Evolutionary conservation across 2,797 vertebrate genomes (phyloP), one percentile per base, ranked within the genome.

Genomic region (Loris lydekkerianus): DNA sequence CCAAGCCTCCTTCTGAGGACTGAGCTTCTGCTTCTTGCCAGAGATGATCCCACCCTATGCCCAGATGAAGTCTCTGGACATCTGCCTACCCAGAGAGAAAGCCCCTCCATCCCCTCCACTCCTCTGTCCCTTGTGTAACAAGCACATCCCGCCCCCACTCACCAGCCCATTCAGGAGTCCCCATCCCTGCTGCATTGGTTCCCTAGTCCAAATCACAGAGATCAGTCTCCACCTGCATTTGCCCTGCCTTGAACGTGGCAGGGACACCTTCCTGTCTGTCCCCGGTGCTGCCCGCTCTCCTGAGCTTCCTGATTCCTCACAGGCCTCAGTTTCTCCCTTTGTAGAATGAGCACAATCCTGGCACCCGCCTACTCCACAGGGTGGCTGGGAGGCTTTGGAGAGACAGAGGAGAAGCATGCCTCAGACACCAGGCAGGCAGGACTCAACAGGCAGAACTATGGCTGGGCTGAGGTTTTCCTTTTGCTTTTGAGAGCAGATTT

Each of bases 391-490:
- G 23, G 77, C 34, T 6, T 23, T 3, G 0, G 4, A 37, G 70
- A 77, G 73, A 11, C 0, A 17, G 72, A 49, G 20, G 20, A 67
- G n/a, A 53, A 0, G 10, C 0, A 0, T 9, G 81, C 61, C n/a
- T 15, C 43, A 7, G 58, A 23, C 1, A 0, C 76, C 9, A 0
- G 2, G 5, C 9, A 0, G 2, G 5, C 6, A 2, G 0, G 0
- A 5, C 13, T 43, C 76, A 17, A 5, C 23, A 7, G 18, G 17
- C 2, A 3, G 14, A 25, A 4, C 14, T 3, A 5, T 5, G 2
- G 56, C 5, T 23, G 9, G 2, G n/a, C 34, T 9, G 13, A 1
- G 0, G 20, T 27, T 20, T 65, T 17, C 4, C 29, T 65, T 70
- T 56, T 6, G 2, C 3, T 29, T 84, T 60, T n/a, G 61, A 29